Conservation (phyloP, 2,797 vertebrate genomes). For the Sebastes steindachneri region DNA sequence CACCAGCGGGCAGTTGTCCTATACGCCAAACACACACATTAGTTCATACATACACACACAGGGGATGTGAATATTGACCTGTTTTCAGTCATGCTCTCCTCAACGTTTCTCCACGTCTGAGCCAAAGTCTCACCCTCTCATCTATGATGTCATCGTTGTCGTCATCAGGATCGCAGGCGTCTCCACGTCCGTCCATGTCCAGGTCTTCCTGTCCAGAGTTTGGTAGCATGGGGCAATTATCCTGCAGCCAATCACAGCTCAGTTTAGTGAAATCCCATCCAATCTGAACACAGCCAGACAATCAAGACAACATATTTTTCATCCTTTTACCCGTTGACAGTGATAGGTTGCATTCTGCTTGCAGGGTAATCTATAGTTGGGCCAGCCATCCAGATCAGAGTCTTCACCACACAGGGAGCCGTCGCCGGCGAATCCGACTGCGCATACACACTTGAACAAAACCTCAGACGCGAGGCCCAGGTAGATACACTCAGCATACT, state of each 20-base stretch:
- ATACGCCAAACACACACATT: constrained; percentile 55
- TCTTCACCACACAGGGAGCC: constrained; percentile 94
- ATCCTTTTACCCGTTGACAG: constrained; percentile 87
- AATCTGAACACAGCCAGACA: not conserved
- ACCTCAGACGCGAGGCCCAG: constrained; percentile 92
- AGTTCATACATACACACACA: not conserved
- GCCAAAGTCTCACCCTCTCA: constrained; percentile 86
- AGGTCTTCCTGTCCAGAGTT: constrained; percentile 98
- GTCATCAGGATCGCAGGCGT: constrained; percentile 96
- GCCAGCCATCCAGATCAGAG: constrained; percentile 97
- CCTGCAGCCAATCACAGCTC: constrained; percentile 78
- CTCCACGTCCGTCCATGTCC: constrained; percentile 92
- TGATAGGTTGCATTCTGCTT: constrained; percentile 93
- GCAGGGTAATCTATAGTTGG: constrained; percentile 90
- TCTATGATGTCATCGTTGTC: constrained; percentile 94
- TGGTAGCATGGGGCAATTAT: constrained; percentile 93
- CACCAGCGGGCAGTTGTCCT: constrained; percentile 96
- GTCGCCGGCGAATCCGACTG: constrained; percentile 93
- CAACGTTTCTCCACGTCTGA: not conserved
- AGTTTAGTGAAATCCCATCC: constrained; percentile 13
- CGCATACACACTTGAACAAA: constrained; percentile 93
- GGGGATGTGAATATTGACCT: not conserved
- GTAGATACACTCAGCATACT: constrained; percentile 89
- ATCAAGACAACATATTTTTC: not conserved
- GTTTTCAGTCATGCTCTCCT: not conserved